Evolutionary conservation across 2,113 vertebrate genomes (phyloP).

Genomic region (Sminthopsis crassicaudata): DNA sequence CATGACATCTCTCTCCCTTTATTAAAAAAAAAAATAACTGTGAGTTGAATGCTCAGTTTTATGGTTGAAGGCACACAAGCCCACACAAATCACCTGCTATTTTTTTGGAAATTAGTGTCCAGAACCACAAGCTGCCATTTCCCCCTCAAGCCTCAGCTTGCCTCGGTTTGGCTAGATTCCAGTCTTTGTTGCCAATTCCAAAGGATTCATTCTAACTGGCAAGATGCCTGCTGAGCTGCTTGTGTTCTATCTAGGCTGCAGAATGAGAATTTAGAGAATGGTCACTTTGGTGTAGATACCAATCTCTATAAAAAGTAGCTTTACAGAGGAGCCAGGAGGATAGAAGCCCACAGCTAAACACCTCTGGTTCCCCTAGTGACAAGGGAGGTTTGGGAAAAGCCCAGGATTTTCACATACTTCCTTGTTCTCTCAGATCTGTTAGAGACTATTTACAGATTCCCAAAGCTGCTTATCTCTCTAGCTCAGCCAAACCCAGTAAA

Average conservation of each 20-base stretch:
- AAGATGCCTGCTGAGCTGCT: neutral
- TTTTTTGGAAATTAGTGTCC: neutral
- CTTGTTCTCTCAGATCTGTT: neutral
- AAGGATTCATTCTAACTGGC: neutral
- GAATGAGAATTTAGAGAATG: neutral
- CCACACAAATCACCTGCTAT: neutral
- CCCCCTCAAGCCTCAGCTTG: neutral
- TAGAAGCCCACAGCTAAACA: neutral
- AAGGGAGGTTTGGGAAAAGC: neutral
- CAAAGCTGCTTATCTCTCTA: conserved; percentile 59
- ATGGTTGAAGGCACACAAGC: neutral
- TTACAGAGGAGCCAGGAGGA: neutral
- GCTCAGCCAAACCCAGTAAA: conserved; percentile 59
- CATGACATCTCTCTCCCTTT: neutral
- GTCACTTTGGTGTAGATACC: neutral
- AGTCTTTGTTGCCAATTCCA: neutral
- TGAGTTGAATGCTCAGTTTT: neutral
- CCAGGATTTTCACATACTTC: neutral
- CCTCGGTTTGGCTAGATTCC: neutral
- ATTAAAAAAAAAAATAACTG: neutral
- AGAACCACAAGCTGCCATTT: neutral
- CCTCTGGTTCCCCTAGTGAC: neutral
- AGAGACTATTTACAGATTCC: conserved; percentile 50
- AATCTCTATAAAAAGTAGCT: neutral
- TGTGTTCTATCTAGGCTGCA: neutral